These are phyloP conservation scores for Andricus grossulariae DNA, from an alignment of 1,140 invertebrate species.

Conservation along the genomic window DNA sequence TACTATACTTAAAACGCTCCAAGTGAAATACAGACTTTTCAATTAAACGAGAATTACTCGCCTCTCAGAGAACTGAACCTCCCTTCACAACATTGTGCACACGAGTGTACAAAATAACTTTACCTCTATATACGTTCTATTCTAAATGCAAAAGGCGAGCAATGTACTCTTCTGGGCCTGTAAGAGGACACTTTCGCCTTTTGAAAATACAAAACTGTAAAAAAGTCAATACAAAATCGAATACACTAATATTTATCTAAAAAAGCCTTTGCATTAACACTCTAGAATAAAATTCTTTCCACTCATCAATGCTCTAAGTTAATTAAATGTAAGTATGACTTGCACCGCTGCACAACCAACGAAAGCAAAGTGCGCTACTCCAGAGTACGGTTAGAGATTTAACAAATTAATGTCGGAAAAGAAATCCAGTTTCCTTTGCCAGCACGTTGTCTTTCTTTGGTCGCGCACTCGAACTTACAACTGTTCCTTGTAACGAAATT, in stretches of 20 bases:
- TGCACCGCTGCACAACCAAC: conserved; percentile 45
- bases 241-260: conserved; percentile 56
- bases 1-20: conserved; percentile 16
- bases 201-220: conserved; percentile 61
- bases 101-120: conserved; percentile 49
- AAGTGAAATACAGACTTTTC: conserved; percentile 30
- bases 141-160: conserved; percentile 50
- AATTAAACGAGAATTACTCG: conserved; percentile 7
- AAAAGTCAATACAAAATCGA: conserved; percentile 61
- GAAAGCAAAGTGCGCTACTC: conserved; percentile 35
- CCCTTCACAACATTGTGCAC: conserved; percentile 33
- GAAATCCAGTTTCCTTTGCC: background rate
- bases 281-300: conserved; percentile 15
- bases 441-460: conserved; percentile 17
- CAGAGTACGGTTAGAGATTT: background rate
- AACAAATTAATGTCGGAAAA: conserved; percentile 6
- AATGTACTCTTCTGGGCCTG: conserved; percentile 48
- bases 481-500: conserved; percentile 5
- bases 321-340: conserved; percentile 38
- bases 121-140: conserved; percentile 48
- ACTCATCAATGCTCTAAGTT: conserved; percentile 43
- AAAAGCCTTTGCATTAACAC: conserved; percentile 45
- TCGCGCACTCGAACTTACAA: conserved; percentile 1
- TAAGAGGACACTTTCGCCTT: conserved; percentile 45
- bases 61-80: background rate